phyloP scores from a whole-genome alignment of 2,797 vertebrate genomes.

The Eulemur albifrons region DNA sequence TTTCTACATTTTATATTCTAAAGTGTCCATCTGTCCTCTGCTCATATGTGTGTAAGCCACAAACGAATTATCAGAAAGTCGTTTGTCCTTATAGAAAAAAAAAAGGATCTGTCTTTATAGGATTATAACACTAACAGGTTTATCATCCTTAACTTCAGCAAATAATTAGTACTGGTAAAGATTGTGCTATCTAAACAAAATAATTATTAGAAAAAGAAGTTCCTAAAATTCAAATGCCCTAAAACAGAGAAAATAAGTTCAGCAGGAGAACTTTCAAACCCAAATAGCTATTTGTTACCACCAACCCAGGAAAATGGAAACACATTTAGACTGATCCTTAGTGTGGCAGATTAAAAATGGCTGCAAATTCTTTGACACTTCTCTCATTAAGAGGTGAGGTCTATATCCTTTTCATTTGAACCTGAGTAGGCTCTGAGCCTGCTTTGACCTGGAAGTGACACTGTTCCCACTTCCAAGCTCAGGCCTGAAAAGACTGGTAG shows the following conservation, averaged over 20 bases:
- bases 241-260: conserved; percentile 18
- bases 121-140: neutral
- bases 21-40: neutral
- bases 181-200: neutral
- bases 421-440: neutral
- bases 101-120: neutral
- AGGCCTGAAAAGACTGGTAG: neutral
- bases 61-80: neutral
- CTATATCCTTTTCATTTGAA: neutral
- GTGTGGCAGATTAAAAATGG: neutral
- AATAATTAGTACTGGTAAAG: conserved; percentile 32
- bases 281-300: neutral
- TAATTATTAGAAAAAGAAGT: conserved; percentile 1
- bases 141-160: neutral
- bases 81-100: neutral
- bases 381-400: neutral
- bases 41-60: neutral
- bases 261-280: neutral
- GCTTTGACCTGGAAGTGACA: neutral
- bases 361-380: neutral
- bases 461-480: neutral
- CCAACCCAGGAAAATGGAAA: neutral
- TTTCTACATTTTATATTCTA: neutral
- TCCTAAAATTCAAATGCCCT: neutral
- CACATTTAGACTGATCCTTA: neutral